Percentiles rank a stretch among this genome's conserved stretches.
Conservation (phyloP, 2,888 invertebrate species). For the Agrilus biguttatus region DNA sequence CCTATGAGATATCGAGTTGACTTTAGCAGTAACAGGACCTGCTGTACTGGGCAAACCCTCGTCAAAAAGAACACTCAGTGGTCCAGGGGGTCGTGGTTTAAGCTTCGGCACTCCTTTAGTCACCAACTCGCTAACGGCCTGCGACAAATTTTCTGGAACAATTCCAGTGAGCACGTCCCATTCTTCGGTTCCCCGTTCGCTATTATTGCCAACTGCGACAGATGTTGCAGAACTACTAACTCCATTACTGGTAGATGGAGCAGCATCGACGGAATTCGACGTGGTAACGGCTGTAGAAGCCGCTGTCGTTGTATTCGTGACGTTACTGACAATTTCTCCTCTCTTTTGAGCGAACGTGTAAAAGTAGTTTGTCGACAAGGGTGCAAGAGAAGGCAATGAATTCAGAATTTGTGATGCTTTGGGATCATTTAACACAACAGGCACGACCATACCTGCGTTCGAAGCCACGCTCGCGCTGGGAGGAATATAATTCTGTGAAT, state of each 20-base stretch:
- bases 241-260: background rate
- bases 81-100: conserved; percentile 32
- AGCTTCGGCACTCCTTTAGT: conserved; percentile 30
- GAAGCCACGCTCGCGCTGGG: conserved; percentile 10
- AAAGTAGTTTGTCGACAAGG: no score
- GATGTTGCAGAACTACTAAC: no score
- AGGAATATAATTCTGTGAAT: conserved; percentile 23
- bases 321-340: no score
- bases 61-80: conserved; percentile 29
- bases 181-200: conserved; percentile 1
- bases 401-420: no score
- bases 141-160: conserved; percentile 21
- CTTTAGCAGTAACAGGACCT: conserved; percentile 21
- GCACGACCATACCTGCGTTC: conserved; percentile 1
- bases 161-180: conserved; percentile 1
- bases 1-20: conserved; percentile 28
- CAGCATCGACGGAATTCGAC: background rate
- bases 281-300: background rate
- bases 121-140: conserved; percentile 21
- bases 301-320: background rate
- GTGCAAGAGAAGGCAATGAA: no score
- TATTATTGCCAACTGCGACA: no score
- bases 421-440: no score
- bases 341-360: no score
- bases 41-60: conserved; percentile 24